Conservation (phyloP, 1,140 invertebrate genomes). For the Bursaphelenchus mucronatus region DNA sequence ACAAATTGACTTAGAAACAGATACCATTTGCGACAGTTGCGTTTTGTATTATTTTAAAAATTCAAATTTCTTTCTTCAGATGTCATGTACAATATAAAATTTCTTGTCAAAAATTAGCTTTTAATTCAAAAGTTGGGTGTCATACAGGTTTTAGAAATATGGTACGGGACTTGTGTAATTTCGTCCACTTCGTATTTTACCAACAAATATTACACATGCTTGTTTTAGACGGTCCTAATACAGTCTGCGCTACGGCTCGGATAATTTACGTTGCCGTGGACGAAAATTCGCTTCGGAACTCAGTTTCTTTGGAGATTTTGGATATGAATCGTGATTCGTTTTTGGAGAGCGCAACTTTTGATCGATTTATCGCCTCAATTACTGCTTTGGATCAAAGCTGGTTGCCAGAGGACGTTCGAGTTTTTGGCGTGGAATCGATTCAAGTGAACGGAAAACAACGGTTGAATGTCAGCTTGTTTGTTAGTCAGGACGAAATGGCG, state of each 20-base stretch:
- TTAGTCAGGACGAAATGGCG: slow-evolving; percentile 70
- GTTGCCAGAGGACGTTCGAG: slow-evolving; percentile 80
- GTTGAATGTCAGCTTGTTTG: slow-evolving; percentile 89
- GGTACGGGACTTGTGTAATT: too few relatives aligned
- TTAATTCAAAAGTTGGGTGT: too few relatives aligned
- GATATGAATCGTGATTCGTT: slow-evolving; percentile 89
- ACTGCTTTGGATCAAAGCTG: slow-evolving; percentile 82
- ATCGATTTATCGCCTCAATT: slow-evolving; percentile 83
- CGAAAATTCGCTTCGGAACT: slow-evolving; percentile 87
- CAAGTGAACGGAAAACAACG: slow-evolving; percentile 68
- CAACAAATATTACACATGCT: too few relatives aligned
- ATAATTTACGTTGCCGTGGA: slow-evolving; percentile 70
- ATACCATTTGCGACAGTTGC: too few relatives aligned
- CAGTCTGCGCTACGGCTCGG: slow-evolving; percentile 67
- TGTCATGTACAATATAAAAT: too few relatives aligned
- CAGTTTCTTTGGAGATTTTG: slow-evolving; percentile 83
- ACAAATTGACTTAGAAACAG: too few relatives aligned
- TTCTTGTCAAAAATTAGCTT: too few relatives aligned
- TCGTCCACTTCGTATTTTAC: background rate
- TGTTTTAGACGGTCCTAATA: slow-evolving; percentile 66
- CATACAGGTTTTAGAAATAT: too few relatives aligned
- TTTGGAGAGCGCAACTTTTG: slow-evolving; percentile 75
- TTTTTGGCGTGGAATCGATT: slow-evolving; percentile 80
- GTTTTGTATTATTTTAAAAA: too few relatives aligned
- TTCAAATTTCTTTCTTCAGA: too few relatives aligned